A percentile compares a stretch with the other conserved stretches of the same genome.
phyloP scores from a whole-genome alignment of 2,113 vertebrate species.

The Pelecanoides urinatrix region DNA sequence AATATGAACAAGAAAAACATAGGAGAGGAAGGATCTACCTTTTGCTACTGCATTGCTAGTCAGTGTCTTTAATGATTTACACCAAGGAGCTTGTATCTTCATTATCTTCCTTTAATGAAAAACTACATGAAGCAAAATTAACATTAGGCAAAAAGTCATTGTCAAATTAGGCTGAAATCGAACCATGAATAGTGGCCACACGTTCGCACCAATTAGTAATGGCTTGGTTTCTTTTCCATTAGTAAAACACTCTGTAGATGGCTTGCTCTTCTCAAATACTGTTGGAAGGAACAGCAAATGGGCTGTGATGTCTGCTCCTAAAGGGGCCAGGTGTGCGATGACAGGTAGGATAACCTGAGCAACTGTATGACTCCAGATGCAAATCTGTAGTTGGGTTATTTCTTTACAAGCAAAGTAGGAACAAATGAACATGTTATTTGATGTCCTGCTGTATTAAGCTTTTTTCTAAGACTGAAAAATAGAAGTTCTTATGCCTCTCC shows the following conservation, averaged over 20 bases:
- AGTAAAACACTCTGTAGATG: background rate
- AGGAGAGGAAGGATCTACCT: background rate
- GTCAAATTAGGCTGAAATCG: conserved; percentile 22
- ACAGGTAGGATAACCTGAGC: background rate
- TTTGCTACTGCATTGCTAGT: background rate
- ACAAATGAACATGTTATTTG: background rate
- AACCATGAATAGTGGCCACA: background rate
- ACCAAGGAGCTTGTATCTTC: background rate
- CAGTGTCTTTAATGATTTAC: background rate
- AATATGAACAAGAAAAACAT: background rate
- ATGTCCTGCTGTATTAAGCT: background rate
- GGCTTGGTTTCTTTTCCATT: background rate
- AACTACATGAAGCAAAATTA: conserved; percentile 4
- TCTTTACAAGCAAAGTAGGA: background rate
- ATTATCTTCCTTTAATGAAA: background rate
- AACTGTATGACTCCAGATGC: background rate
- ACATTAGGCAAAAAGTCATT: background rate
- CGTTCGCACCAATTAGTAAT: background rate
- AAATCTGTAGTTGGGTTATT: background rate
- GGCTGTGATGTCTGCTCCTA: background rate
- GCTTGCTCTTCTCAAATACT: background rate
- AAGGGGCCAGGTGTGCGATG: background rate
- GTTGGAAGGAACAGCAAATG: background rate
- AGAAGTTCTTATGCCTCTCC: background rate
- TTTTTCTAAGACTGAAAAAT: background rate